These are phyloP conservation scores for Cotesia typhae DNA, from an alignment of 1,140 invertebrate genomes.

Conservation along the genomic window DNA sequence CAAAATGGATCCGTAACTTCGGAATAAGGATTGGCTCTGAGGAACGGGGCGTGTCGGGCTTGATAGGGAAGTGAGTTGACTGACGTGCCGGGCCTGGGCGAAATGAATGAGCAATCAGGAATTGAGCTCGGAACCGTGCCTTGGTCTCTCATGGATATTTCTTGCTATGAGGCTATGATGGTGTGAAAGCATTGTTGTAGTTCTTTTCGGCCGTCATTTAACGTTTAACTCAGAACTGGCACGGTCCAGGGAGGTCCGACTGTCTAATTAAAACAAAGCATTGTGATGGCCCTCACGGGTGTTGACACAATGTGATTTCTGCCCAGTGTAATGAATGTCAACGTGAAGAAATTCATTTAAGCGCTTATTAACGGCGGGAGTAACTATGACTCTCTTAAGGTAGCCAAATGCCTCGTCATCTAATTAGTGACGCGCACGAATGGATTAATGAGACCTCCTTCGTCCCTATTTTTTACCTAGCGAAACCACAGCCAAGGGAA, in stretches of 20 bases:
- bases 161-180: too few species aligned
- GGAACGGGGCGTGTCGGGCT: constrained; percentile 74
- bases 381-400: constrained; percentile 4
- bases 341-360: constrained; percentile 58
- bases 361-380: neutral
- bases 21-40: constrained; percentile 83
- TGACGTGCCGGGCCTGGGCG: constrained; percentile 58
- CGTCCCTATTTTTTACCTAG: too few species aligned
- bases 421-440: constrained; percentile 62
- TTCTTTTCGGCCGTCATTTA: constrained; percentile 66
- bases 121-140: constrained; percentile 47
- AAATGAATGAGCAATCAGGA: constrained; percentile 40
- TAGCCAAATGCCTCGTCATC: constrained; percentile 68
- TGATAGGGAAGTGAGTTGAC: constrained; percentile 59
- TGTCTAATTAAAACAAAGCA: constrained; percentile 91
- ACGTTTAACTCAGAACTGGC: constrained; percentile 82
- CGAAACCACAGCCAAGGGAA: too few species aligned
- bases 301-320: constrained; percentile 80
- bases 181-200: too few species aligned
- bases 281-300: constrained; percentile 71
- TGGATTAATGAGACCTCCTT: constrained; percentile 50
- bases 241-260: constrained; percentile 80
- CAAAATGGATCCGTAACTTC: constrained; percentile 86
- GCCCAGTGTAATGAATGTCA: constrained; percentile 82
- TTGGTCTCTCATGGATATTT: too few species aligned